Conservation (phyloP, 2,888 invertebrate genomes). For the Pristionchus japonicus region DNA sequence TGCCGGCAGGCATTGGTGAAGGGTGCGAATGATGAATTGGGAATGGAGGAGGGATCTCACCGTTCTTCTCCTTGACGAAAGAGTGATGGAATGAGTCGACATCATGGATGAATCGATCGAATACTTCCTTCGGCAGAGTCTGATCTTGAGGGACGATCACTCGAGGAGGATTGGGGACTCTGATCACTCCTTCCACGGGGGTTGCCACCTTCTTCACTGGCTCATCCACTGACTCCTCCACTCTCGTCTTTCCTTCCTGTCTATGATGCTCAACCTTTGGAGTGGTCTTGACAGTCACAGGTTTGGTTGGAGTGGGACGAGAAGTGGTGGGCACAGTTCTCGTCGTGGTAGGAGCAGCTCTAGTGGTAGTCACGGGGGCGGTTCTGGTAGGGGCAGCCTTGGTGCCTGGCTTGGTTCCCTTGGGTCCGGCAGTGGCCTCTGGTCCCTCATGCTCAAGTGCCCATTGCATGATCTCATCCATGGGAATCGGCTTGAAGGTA, state of each 20-base stretch:
- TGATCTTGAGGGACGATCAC: slow-evolving; percentile 44
- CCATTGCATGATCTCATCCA: slow-evolving; percentile 47
- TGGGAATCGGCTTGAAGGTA: slow-evolving; percentile 42
- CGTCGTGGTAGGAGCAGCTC: neutral
- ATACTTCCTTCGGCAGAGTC: slow-evolving; percentile 45
- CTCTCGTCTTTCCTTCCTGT: neutral
- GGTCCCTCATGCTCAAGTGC: slow-evolving; percentile 42
- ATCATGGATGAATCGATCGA: slow-evolving; percentile 47
- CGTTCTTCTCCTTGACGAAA: slow-evolving; percentile 35
- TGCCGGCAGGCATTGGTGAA: neutral
- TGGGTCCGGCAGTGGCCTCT: neutral
- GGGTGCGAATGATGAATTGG: slow-evolving; percentile 25
- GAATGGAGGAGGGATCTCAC: slow-evolving; percentile 43
- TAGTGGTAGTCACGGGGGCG: neutral
- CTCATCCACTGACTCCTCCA: neutral
- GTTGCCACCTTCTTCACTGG: neutral
- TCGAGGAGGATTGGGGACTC: slow-evolving; percentile 44
- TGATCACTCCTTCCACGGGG: slow-evolving; percentile 4
- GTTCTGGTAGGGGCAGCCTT: neutral
- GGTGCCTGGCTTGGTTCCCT: neutral
- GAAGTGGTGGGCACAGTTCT: neutral
- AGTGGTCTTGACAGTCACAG: neutral
- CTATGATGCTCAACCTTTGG: neutral
- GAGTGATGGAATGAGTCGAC: slow-evolving; percentile 45
- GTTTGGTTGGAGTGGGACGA: neutral